Conservation (phyloP, 1,140 invertebrate species). For the Helicoverpa armigera region DNA sequence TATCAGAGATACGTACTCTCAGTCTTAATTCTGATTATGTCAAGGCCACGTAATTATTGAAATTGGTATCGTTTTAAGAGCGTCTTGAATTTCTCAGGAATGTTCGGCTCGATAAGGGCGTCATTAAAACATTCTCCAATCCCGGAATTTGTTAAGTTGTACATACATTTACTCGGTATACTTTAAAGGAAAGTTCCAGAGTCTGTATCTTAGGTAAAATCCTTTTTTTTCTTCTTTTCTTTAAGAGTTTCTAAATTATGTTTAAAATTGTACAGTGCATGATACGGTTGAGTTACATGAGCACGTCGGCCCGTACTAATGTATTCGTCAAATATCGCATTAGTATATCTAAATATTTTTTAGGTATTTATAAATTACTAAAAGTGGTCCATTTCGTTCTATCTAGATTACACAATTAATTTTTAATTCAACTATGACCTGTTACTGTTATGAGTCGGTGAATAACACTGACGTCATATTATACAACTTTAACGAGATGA, state of each 20-base stretch:
- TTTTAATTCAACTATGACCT: not conserved
- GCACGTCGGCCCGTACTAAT: no score
- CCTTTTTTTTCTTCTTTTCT: not conserved
- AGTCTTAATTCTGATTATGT: constrained; percentile 42
- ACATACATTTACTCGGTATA: constrained; percentile 42
- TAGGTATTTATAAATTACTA: no score
- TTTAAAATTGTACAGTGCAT: not conserved
- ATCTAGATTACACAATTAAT: not conserved
- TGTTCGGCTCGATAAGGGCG: constrained; percentile 47
- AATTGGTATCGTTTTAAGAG: constrained; percentile 49
- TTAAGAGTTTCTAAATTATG: not conserved
- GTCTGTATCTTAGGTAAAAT: not conserved
- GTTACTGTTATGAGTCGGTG: not conserved
- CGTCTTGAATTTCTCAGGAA: constrained; percentile 41
- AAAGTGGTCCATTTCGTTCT: no score
- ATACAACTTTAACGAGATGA: constrained; percentile 36
- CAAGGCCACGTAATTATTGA: constrained; percentile 46
- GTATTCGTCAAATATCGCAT: no score
- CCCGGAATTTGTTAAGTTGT: constrained; percentile 35
- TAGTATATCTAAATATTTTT: no score
- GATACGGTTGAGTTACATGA: not conserved
- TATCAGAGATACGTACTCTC: constrained; percentile 18
- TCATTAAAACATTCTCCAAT: constrained; percentile 51
- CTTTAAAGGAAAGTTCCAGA: constrained; percentile 22
- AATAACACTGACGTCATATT: constrained; percentile 28